These are phyloP conservation scores for Mesocentrotus franciscanus DNA, from an alignment of 53 echinoderm and acorn worm genomes.

Conservation along the genomic window DNA sequence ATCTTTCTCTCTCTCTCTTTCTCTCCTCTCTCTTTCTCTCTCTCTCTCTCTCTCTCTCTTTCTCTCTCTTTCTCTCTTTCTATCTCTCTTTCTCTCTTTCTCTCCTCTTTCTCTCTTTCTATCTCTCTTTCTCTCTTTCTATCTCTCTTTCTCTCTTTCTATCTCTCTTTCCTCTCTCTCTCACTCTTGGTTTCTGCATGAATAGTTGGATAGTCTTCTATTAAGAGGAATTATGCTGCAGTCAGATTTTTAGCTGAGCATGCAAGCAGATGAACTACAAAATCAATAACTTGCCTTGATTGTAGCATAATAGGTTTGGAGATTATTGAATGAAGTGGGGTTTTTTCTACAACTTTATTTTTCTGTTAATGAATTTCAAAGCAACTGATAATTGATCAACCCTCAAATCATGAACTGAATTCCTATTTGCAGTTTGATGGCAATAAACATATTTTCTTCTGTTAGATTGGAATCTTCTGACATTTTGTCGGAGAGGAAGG, in stretches of 20 bases:
- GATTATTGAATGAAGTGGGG: background rate
- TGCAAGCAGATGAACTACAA: background rate
- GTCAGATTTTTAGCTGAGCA: background rate
- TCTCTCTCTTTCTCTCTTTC: background rate
- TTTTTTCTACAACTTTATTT: background rate
- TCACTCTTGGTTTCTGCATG: background rate
- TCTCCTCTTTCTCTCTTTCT: background rate
- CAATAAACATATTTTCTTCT: background rate
- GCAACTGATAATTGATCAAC: background rate
- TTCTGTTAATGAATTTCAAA: background rate
- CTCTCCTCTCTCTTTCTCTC: background rate
- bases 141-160: background rate
- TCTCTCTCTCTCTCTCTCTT: background rate
- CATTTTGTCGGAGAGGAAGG: background rate
- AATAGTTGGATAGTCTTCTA: background rate
- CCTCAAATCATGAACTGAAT: background rate
- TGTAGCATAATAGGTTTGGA: background rate
- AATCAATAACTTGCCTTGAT: background rate
- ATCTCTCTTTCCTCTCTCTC: background rate
- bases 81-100: background rate
- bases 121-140: background rate
- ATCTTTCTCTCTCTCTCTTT: background rate
- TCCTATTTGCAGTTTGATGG: constrained; percentile 28
- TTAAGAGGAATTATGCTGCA: background rate
- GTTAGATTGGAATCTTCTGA: background rate